Evolutionary conservation across 2,888 invertebrate genomes (phyloP).

Genomic region (Drosophila nr. perissopoda): DNA sequence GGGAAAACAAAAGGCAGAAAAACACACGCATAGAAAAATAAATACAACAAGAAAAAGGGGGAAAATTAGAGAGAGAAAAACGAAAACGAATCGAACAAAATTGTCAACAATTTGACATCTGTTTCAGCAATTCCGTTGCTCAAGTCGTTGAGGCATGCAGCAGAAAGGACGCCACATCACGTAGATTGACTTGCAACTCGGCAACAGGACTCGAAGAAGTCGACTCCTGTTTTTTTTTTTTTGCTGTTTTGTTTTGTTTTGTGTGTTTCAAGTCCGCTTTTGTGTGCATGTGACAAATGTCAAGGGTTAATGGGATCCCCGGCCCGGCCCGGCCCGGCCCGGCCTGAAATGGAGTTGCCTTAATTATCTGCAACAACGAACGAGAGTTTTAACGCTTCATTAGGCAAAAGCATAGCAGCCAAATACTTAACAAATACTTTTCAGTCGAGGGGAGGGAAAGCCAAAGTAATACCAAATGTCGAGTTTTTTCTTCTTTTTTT

Average conservation of each 20-base stretch:
- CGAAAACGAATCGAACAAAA: conserved; percentile 24
- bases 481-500: neutral
- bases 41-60: conserved; percentile 29
- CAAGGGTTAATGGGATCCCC: conserved; percentile 75
- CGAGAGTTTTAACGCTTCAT: conserved; percentile 73
- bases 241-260: neutral
- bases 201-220: conserved; percentile 11
- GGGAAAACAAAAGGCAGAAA: conserved; percentile 53
- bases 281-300: conserved; percentile 70
- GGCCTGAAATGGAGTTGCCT: conserved; percentile 66
- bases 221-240: conserved; percentile 26
- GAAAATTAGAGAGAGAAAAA: neutral
- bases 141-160: conserved; percentile 53
- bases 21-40: conserved; percentile 35
- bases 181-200: conserved; percentile 68
- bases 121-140: conserved; percentile 66
- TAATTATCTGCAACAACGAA: conserved; percentile 69
- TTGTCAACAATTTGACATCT: conserved; percentile 77
- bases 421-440: conserved; percentile 38
- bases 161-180: conserved; percentile 71
- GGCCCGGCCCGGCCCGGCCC: neutral
- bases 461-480: conserved; percentile 45
- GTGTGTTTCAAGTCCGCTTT: conserved; percentile 19
- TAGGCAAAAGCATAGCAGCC: conserved; percentile 48
- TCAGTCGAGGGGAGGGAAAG: neutral